Conservation (phyloP, 2,888 invertebrate genomes). For the Eucriotettix oculatus region DNA sequence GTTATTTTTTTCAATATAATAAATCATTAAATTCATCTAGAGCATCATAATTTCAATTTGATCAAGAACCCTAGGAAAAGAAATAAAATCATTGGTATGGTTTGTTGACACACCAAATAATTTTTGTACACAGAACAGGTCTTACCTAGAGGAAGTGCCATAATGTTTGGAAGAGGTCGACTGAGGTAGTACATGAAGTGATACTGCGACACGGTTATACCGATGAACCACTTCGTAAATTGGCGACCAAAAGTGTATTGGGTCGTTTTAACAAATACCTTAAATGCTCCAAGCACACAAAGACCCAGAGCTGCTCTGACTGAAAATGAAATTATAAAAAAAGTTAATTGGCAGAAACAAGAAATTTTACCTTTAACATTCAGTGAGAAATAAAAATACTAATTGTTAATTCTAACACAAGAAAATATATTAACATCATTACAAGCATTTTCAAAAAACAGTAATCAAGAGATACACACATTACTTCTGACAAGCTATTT, state of each 20-base stretch:
- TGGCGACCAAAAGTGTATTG: slow-evolving; percentile 59
- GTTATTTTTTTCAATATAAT: no score
- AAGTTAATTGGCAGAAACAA: slow-evolving; percentile 12
- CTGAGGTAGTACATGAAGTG: slow-evolving; percentile 96
- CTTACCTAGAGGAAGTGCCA: slow-evolving; percentile 82
- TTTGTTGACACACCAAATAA: not conserved
- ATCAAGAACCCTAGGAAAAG: no score
- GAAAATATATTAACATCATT: no score
- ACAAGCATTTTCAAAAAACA: no score
- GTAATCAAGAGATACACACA: no score
- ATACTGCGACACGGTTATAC: slow-evolving; percentile 82
- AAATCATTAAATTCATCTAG: no score
- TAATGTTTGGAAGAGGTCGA: slow-evolving; percentile 85
- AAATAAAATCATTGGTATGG: no score
- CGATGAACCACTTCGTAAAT: slow-evolving; percentile 65
- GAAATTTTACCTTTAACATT: not conserved
- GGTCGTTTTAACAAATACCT: slow-evolving; percentile 54
- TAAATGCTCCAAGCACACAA: slow-evolving; percentile 58
- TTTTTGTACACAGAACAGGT: not conserved
- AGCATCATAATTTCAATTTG: no score
- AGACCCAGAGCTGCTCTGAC: slow-evolving; percentile 67
- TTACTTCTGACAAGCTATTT: no score
- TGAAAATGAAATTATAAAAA: slow-evolving; percentile 29
- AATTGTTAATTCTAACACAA: not conserved
- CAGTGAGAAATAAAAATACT: not conserved